Evolutionary conservation across 2,888 invertebrate species (phyloP), one percentile per base, ranked within the genome.

Genomic region (Parelbella ahira): DNA sequence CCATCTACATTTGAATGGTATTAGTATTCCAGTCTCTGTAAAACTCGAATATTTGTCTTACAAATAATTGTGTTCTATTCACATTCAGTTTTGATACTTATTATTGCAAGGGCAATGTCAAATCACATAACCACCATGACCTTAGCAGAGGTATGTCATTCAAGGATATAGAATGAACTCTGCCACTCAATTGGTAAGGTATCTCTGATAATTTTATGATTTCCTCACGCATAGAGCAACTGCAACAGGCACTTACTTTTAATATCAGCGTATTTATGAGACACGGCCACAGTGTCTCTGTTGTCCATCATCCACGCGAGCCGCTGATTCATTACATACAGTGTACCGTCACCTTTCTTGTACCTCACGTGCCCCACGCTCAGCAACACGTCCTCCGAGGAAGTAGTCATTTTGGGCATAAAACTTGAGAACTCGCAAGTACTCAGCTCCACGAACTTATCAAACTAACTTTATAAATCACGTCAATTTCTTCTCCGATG

Each of bases 291-390:
- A 1, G 94, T 96, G 68, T 97, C 96, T 50, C 93, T 90, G 72
- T 97, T 95, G 70, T 97, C 95, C 50, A 96, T 90, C 94, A 98
- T 97, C 97, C 98, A 99, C 20, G 97, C 98, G 56, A 99, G 89
- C 58, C 98, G 90, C 79, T 97, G 95, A 60, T 96, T 96, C 97
- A 98, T 98, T 51, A 99, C 92, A 76, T 98, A 97, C 43, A 99
- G 87, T 0, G 95, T 95, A 5, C 99, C 99, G 86, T 98, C 97
- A 39, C 96, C 96, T 83, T 99, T 99, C 81, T 98, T 98, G 73
- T 94, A 97, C 49, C 96, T 93, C 48, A 99, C 98, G 81, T 96
- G 92, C 51, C 94, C 92, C 58, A 98, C 93, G 88, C 97, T 96
- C 54, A 97, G 89, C 57, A 98, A 88, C 42, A 99, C 97, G 84